Percentiles rank a stretch among this genome's conserved stretches.
Evolutionary conservation across 1,140 invertebrate species (phyloP).

Genomic region (Wasmannia auropunctata): DNA sequence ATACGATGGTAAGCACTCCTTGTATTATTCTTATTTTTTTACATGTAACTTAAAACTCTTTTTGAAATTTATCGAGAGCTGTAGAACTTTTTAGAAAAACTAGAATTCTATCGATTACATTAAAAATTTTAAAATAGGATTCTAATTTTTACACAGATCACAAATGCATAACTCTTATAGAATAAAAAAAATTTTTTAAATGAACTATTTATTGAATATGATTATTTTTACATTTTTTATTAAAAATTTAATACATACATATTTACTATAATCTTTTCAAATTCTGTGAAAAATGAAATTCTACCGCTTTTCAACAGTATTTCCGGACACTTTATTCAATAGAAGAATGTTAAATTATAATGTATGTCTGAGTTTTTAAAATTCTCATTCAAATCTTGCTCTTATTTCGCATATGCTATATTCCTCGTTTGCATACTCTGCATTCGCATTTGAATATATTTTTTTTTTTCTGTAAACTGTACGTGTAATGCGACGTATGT

Average conservation of each 20-base stretch:
- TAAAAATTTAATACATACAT: neutral
- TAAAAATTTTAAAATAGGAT: too few relatives aligned
- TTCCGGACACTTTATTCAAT: neutral
- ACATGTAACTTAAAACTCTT: too few relatives aligned
- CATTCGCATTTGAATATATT: neutral
- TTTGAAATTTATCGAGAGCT: too few relatives aligned
- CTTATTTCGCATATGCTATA: neutral
- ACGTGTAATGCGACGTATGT: conserved; percentile 59
- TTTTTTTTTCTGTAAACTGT: conserved; percentile 38
- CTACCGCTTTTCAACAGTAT: neutral
- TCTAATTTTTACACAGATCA: too few relatives aligned
- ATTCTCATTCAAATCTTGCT: conserved; percentile 1
- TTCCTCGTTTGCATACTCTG: neutral
- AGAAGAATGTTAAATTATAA: neutral
- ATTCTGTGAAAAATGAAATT: neutral
- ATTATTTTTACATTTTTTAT: neutral
- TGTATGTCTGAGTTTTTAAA: neutral
- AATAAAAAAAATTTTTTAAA: too few relatives aligned
- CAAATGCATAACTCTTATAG: too few relatives aligned
- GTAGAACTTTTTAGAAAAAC: too few relatives aligned
- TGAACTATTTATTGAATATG: too few relatives aligned
- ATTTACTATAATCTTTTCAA: neutral
- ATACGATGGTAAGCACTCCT: too few relatives aligned
- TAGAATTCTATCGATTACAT: too few relatives aligned
- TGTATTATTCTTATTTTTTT: too few relatives aligned